A percentile compares a stretch with the other conserved stretches of the same genome.
Evolutionary conservation across 2,797 vertebrate species (phyloP).

Genomic region (Darevskia nairensis): DNA sequence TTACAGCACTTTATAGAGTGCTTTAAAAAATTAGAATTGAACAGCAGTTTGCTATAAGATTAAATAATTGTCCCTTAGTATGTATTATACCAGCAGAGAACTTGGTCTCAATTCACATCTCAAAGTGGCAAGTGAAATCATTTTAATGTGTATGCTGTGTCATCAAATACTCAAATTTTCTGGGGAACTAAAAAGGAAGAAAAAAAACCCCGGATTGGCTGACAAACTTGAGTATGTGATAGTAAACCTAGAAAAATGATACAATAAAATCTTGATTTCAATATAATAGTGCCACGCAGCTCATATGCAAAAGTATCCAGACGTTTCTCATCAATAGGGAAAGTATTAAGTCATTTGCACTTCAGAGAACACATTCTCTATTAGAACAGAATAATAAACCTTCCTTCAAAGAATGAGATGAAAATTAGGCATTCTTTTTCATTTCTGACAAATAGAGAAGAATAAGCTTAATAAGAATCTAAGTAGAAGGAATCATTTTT

Average conservation of each 20-base stretch:
- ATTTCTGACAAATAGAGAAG: background rate
- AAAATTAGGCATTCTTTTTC: constrained; percentile 12
- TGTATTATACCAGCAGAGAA: background rate
- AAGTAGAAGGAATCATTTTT: constrained; percentile 20
- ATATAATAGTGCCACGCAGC: background rate
- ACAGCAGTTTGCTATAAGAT: background rate
- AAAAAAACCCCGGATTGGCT: background rate
- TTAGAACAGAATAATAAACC: background rate
- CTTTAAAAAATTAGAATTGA: background rate
- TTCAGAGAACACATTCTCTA: background rate
- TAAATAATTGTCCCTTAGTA: background rate
- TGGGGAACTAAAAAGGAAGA: background rate
- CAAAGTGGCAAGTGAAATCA: background rate
- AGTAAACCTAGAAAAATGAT: background rate
- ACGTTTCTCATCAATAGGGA: background rate
- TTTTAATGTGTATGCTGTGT: background rate
- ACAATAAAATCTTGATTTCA: background rate
- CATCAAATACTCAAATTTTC: background rate
- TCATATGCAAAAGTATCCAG: background rate
- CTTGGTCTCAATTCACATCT: background rate
- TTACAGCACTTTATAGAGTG: background rate
- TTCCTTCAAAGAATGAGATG: constrained; percentile 3
- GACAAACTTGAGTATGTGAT: background rate
- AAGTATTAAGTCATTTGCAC: background rate
- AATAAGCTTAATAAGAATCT: constrained; percentile 3